Evolutionary conservation across 2,113 vertebrate genomes (phyloP).

Genomic region (Spermophilus dauricus): DNA sequence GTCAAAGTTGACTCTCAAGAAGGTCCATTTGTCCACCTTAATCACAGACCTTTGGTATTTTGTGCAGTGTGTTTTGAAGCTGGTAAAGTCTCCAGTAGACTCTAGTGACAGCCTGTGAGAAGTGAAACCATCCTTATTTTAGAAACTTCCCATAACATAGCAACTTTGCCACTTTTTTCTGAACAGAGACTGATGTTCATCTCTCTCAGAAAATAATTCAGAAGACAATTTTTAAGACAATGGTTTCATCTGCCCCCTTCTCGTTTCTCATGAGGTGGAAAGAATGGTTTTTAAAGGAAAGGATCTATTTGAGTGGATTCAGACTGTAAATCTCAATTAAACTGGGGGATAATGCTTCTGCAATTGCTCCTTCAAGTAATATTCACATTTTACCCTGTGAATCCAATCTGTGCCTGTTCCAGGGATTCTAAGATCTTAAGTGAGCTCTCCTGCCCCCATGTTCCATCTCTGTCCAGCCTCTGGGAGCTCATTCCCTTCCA

Average conservation of each 20-base stretch:
- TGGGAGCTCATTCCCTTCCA: not conserved
- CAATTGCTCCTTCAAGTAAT: not conserved
- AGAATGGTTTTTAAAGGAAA: slow-evolving; percentile 78
- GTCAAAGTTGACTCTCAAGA: not conserved
- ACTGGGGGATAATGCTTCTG: not conserved
- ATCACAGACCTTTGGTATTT: not conserved
- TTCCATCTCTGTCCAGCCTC: not conserved
- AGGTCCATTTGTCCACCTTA: not conserved
- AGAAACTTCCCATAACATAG: slow-evolving; percentile 79
- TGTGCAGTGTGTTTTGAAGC: slow-evolving; percentile 29
- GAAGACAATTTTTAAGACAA: slow-evolving; percentile 73
- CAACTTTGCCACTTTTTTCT: slow-evolving; percentile 77
- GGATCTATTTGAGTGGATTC: slow-evolving; percentile 74
- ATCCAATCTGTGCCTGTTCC: not conserved
- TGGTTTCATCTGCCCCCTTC: slow-evolving; percentile 55
- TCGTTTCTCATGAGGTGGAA: slow-evolving; percentile 63
- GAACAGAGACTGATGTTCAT: slow-evolving; percentile 78
- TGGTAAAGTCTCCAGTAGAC: not conserved
- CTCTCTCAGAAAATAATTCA: slow-evolving; percentile 74
- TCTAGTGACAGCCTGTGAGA: slow-evolving; percentile 57
- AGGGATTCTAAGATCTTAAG: not conserved
- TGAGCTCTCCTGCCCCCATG: fast-evolving
- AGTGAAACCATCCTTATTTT: slow-evolving; percentile 75
- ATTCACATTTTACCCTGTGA: not conserved
- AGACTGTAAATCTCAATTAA: slow-evolving; percentile 71